A percentile compares a stretch with the other conserved stretches of the same genome.
These are phyloP conservation scores for Phocides pigmalion DNA, from an alignment of 1,140 invertebrate genomes.

Conservation along the genomic window DNA sequence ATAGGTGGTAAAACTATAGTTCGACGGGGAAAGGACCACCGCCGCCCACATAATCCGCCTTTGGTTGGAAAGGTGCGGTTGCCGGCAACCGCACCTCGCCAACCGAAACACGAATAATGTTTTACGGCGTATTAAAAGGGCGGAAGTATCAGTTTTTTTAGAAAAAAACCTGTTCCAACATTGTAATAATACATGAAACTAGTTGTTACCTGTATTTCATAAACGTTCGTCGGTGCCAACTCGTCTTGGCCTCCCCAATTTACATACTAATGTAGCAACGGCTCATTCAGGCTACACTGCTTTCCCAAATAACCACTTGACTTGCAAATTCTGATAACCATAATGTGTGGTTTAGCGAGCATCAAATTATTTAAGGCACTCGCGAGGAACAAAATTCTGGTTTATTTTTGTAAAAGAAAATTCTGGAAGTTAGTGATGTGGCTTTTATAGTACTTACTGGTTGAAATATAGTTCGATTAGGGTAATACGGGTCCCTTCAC, in stretches of 20 bases:
- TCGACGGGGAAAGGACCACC: too few relatives aligned
- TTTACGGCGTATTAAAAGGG: too few relatives aligned
- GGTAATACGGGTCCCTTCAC: too few relatives aligned
- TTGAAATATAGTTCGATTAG: too few relatives aligned
- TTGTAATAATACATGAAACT: neutral
- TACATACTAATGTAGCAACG: slow-evolving; percentile 27
- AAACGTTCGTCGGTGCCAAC: neutral
- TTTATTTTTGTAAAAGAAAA: neutral
- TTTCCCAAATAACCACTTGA: slow-evolving; percentile 34
- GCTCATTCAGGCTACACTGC: slow-evolving; percentile 22
- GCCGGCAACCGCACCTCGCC: too few relatives aligned
- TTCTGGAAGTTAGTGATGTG: neutral
- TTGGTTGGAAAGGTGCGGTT: too few relatives aligned
- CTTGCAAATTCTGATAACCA: slow-evolving; percentile 33
- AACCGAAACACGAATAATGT: too few relatives aligned
- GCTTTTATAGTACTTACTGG: neutral
- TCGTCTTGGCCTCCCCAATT: slow-evolving; percentile 23
- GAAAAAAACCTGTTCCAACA: neutral
- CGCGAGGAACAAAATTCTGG: slow-evolving; percentile 9
- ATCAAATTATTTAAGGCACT: slow-evolving; percentile 27
- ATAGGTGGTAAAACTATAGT: too few relatives aligned
- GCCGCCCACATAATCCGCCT: too few relatives aligned
- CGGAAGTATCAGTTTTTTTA: too few relatives aligned
- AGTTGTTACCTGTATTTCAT: slow-evolving; percentile 15
- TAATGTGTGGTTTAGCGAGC: slow-evolving; percentile 32